Evolutionary conservation across 2,888 invertebrate species (phyloP).

Genomic region (Tiphia femorata): DNA sequence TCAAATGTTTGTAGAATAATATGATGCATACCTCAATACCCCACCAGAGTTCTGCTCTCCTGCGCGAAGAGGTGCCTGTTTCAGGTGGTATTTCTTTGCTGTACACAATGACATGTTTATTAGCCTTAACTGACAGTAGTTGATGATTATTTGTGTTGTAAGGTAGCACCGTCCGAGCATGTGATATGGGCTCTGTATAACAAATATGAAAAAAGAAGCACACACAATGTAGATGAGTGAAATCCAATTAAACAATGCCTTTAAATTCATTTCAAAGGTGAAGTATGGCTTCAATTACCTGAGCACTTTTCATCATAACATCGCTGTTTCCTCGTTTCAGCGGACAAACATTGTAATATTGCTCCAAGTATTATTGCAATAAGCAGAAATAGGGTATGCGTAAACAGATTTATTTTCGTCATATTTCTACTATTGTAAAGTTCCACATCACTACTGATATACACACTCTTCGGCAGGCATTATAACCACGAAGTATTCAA

Average conservation of each 20-base stretch:
- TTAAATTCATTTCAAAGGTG: constrained; percentile 53
- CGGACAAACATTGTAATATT: constrained; percentile 45
- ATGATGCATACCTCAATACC: constrained; percentile 72
- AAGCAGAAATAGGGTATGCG: constrained; percentile 42
- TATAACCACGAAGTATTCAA: not conserved
- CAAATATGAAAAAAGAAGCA: constrained; percentile 26
- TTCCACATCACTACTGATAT: constrained; percentile 64
- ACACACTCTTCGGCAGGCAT: constrained; percentile 25
- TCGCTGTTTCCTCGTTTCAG: constrained; percentile 76
- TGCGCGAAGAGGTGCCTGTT: constrained; percentile 14
- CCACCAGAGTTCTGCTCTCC: constrained; percentile 74
- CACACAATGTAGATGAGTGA: constrained; percentile 1
- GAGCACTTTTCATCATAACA: constrained; percentile 81
- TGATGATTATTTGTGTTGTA: constrained; percentile 73
- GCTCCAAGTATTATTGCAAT: constrained; percentile 43
- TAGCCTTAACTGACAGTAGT: constrained; percentile 74
- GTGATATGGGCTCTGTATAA: constrained; percentile 75
- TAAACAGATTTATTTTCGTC: constrained; percentile 56
- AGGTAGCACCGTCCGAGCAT: constrained; percentile 73
- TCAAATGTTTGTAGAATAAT: not conserved
- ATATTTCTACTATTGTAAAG: constrained; percentile 58
- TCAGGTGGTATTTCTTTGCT: constrained; percentile 79
- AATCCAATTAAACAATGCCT: constrained; percentile 37
- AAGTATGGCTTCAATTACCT: constrained; percentile 72
- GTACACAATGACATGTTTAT: constrained; percentile 74